A percentile compares a stretch with the other conserved stretches of the same genome.
Conservation (phyloP, 64 coral and sea anemone genomes). For the Astreopora myriophthalma region DNA sequence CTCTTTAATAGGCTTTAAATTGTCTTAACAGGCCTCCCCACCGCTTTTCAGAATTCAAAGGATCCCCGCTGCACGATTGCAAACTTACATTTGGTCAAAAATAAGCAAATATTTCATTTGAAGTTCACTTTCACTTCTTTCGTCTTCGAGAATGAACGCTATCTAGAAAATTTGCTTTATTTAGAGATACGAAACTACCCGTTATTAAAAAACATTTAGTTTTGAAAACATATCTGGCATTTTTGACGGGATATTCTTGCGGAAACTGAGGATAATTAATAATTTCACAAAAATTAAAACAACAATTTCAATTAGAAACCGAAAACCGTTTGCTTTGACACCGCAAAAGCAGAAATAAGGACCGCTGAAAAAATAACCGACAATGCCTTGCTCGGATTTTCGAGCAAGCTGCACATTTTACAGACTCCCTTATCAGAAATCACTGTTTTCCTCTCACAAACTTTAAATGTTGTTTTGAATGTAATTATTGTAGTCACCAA, state of each 20-base stretch:
- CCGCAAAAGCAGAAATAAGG: not conserved
- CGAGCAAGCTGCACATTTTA: not conserved
- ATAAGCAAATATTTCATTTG: too few relatives aligned
- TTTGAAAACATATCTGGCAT: not conserved
- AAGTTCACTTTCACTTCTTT: not conserved
- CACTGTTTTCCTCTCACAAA: not conserved
- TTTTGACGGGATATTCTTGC: not conserved
- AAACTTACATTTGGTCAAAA: not conserved
- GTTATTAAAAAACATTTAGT: not conserved
- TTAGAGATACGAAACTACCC: not conserved
- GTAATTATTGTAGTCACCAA: not conserved
- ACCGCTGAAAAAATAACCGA: not conserved
- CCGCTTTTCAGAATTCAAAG: not conserved
- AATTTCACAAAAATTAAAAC: too few relatives aligned
- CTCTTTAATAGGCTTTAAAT: too few relatives aligned
- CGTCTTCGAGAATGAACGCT: not conserved
- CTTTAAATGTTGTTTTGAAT: not conserved
- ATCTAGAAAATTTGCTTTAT: not conserved
- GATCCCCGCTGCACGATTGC: not conserved
- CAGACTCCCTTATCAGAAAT: not conserved
- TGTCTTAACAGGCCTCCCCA: not conserved
- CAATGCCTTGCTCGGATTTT: not conserved
- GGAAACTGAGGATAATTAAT: too few relatives aligned
- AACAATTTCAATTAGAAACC: not conserved
- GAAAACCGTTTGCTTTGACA: not conserved